Percentiles rank a stretch among this genome's conserved stretches.
Conservation (phyloP, 2,888 invertebrate genomes). For the Elmis aenea region DNA sequence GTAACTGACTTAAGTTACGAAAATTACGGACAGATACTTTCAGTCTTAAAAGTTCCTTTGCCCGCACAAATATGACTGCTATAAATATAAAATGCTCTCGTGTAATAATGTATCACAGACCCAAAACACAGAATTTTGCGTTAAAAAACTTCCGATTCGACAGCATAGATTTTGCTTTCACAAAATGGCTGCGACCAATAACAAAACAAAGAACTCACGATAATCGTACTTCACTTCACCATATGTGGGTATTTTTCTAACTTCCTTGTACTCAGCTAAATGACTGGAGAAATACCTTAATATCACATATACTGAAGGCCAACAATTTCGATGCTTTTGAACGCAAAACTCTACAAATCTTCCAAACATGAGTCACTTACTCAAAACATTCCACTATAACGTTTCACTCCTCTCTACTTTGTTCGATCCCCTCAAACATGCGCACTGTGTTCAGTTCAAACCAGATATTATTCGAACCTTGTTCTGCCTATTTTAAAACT, state of each 20-base stretch:
- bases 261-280: too few relatives aligned
- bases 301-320: conserved; percentile 17
- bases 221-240: conserved; percentile 28
- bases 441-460: too few relatives aligned
- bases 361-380: conserved; percentile 4
- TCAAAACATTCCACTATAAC: too few relatives aligned
- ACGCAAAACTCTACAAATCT: conserved; percentile 36
- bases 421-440: too few relatives aligned
- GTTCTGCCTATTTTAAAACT: too few relatives aligned
- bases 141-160: conserved; percentile 33
- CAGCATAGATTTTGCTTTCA: conserved; percentile 38
- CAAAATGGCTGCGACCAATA: conserved; percentile 44
- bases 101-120: conserved; percentile 44
- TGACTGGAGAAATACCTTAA: not conserved
- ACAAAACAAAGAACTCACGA: conserved; percentile 39
- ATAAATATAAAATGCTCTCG: conserved; percentile 26
- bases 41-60: conserved; percentile 16
- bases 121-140: conserved; percentile 40
- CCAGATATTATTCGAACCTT: too few relatives aligned
- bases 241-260: conserved; percentile 25
- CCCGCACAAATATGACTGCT: conserved; percentile 13
- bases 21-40: conserved; percentile 16
- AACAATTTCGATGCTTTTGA: conserved; percentile 32
- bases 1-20: conserved; percentile 7
- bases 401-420: too few relatives aligned